A percentile compares a stretch with the other conserved stretches of the same genome.
Conservation (phyloP, 2,113 vertebrate genomes). For the Tenrec ecaudatus region DNA sequence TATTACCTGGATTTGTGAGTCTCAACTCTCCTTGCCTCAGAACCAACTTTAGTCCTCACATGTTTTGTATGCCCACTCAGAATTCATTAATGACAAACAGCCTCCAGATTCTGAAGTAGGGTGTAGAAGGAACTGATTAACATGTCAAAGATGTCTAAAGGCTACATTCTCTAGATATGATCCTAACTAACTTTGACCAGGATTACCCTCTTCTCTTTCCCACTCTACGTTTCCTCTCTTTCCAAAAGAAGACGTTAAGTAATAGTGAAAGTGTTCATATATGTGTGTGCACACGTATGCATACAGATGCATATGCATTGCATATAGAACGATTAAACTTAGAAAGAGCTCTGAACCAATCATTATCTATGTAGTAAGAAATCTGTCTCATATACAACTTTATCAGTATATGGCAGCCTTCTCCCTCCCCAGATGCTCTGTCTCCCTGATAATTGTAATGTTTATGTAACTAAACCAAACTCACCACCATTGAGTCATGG, state of each 20-base stretch:
- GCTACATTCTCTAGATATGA: background rate
- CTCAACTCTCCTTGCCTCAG: background rate
- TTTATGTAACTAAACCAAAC: background rate
- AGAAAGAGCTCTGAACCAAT: background rate
- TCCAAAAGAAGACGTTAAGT: background rate
- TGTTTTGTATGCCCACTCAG: fast-evolving
- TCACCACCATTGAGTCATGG: too few species aligned
- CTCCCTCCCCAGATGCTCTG: background rate
- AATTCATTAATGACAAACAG: background rate
- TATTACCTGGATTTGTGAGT: background rate
- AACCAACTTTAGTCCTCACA: background rate
- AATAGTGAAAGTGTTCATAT: too few species aligned
- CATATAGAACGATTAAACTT: background rate
- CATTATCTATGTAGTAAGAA: background rate
- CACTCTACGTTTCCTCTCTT: background rate
- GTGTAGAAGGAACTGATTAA: fast-evolving
- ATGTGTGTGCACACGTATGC: background rate
- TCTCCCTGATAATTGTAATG: background rate
- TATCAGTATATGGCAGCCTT: background rate
- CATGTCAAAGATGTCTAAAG: background rate
- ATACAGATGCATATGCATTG: background rate
- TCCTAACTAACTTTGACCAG: background rate
- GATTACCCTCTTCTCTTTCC: background rate
- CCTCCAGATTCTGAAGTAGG: background rate
- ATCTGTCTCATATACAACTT: background rate